Evolutionary conservation across 2,888 invertebrate species (phyloP), one percentile per base, ranked within the genome.

Genomic region (Andrena minutula): DNA sequence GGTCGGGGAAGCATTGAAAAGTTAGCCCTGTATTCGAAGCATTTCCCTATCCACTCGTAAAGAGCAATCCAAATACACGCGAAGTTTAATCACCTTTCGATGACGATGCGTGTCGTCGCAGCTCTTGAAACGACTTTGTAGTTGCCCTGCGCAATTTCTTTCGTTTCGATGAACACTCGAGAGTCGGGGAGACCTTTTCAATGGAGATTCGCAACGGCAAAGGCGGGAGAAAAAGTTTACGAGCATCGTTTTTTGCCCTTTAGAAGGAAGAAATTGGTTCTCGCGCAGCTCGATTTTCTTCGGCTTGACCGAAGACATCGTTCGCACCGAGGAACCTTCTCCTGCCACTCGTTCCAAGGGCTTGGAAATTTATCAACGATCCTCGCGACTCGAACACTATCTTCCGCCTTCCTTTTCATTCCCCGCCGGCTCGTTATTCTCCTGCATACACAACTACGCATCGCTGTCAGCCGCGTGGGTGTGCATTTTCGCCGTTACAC

Each of bases 321-420:
- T 35, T 41, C 4, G 10, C 16, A 35, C 20, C 10, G 53, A 53
- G 53, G 23, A 68, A 68, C 35, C 61, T 53, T 49, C 20, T 10
- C n/a, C 68, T 68, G 73, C 78, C 79, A 66, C 47, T 73, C 58
- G 60, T 63, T 65, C 65, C 75, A 56, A 23, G 71, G 69, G 74
- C 51, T 64, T 60, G 80, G 83, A 82, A 88, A 90, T 89, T 87
- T 84, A 86, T 81, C 82, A 85, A 60, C 75, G 65, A 70, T 76
- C 75, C 75, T 51, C 51, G 0, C 20, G 7, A 2, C 51, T n/a
- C 51, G 20, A 8, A 5, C 53, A 30, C 30, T 28, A 58, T 26
- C 77, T 47, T 75, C 53, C 32, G 23, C 72, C 58, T 72, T 72
- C 66, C 10, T 74, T 68, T 47, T 72, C 51, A 64, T 23, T 65